Percentiles rank a stretch among this genome's conserved stretches.
Conservation (phyloP, 92 coral and sea anemone species). For the Meandrina meandrites region DNA sequence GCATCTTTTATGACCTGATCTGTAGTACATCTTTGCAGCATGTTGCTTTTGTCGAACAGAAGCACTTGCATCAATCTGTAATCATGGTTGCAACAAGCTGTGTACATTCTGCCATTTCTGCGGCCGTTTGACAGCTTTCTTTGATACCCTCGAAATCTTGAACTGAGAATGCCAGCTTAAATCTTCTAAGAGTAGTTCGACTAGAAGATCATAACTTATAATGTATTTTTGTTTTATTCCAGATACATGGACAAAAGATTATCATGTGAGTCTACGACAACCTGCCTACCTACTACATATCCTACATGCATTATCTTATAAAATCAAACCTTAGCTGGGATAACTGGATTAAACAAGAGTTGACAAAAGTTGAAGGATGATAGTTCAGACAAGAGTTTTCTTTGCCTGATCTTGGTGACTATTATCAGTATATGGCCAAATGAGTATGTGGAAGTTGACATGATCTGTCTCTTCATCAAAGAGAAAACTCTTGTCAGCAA, state of each 20-base stretch:
- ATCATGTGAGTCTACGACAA: constrained; percentile 70
- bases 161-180: not conserved
- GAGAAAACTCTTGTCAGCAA: too few species aligned
- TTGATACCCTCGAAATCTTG: not conserved
- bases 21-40: not conserved
- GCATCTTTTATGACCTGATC: not conserved
- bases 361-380: not conserved
- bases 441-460: not conserved
- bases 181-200: not conserved
- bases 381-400: not conserved
- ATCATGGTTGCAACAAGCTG: not conserved
- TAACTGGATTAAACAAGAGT: not conserved
- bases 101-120: not conserved
- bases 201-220: not conserved
- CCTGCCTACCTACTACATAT: too few species aligned
- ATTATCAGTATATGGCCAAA: not conserved
- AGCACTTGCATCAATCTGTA: not conserved
- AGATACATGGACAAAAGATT: constrained; percentile 97
- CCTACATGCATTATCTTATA: too few species aligned
- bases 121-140: not conserved
- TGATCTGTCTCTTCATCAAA: too few species aligned
- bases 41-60: too few species aligned
- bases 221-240: not conserved
- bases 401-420: too few species aligned
- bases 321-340: too few species aligned